Base-by-base conservation (phyloP, 2,797 vertebrate species). In the Typhlichthys subterraneus region DNA sequence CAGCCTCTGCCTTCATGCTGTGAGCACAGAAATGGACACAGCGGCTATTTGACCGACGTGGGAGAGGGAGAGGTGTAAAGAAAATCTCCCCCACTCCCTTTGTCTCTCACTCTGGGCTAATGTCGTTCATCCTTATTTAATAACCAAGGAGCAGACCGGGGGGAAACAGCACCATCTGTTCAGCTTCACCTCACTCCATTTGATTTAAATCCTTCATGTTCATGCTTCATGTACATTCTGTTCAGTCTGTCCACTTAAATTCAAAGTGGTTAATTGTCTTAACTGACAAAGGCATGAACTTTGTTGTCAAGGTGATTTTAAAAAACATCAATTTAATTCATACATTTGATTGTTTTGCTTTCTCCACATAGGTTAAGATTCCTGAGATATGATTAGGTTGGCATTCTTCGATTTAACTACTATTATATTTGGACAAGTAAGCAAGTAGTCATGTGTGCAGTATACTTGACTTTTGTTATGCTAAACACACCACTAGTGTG, bases 41-140 rank as follows among this genome's bases (percentile, higher is more conserved):
- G 9, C 9, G 12, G 23, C 10, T 10, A 45, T 45, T 31, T 23
- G 5, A 29, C 60, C 48, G 45, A 46, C 45, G 55, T 15, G 55
- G 31, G 60, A 4, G 15, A 62, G 33, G 8, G 54, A 61, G 9
- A 48, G 46, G n/a, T 77, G 72, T 77, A 75, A 74, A 12, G 23
- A 29, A 29, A 29, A 29, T 29, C 23, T 29, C 23, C 74, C 57
- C 59, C 52, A 67, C 50, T 65, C 69, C 65, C 55, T 69, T 61
- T 29, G 23, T 29, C 4, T 29, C 23, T 29, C 23, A 29, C 23
- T 55, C 14, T 38, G 67, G 67, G 59, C 46, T 65, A 60, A 71
- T 73, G 73, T 67, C 75, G 77, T 33, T 61, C 67, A 57, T 68
- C 57, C 80, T 74, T 72, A 77, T 79, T 76, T 80, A 82, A 80